These are phyloP conservation scores for Adoxophyes honmai DNA, from an alignment of 1,140 invertebrate species.

Conservation along the genomic window DNA sequence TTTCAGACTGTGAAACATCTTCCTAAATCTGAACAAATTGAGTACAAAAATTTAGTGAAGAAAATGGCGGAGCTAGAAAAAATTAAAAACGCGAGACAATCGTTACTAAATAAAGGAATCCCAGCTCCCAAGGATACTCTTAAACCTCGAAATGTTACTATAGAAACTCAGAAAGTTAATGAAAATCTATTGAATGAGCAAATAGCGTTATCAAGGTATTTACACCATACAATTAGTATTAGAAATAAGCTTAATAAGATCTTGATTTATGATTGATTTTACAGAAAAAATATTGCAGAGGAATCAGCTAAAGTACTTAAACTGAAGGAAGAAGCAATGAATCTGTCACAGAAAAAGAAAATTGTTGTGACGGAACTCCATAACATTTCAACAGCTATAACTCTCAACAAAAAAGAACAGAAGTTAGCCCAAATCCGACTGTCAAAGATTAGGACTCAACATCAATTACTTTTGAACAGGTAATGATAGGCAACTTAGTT, in stretches of 20 bases:
- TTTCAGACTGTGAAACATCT: constrained; percentile 71
- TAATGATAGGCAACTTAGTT: constrained; percentile 29
- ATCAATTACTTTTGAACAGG: constrained; percentile 64
- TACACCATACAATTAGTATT: constrained; percentile 15
- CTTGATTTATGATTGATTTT: constrained; percentile 22
- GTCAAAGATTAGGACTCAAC: constrained; percentile 53
- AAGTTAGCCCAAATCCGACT: constrained; percentile 49
- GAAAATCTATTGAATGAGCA: constrained; percentile 52
- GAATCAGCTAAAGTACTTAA: constrained; percentile 64
- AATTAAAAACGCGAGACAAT: constrained; percentile 58
- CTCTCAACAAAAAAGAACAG: constrained; percentile 62
- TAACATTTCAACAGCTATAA: constrained; percentile 60
- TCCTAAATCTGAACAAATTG: constrained; percentile 69
- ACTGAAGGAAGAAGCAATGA: constrained; percentile 60
- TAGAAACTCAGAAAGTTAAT: constrained; percentile 27
- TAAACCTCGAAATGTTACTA: constrained; percentile 38
- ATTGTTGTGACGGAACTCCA: constrained; percentile 58
- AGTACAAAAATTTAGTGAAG: constrained; percentile 70
- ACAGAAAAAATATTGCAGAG: constrained; percentile 68
- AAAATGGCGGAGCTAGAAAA: constrained; percentile 73
- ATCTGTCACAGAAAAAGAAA: constrained; percentile 65
- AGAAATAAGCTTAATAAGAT: constrained; percentile 4
- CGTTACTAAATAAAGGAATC: constrained; percentile 33
- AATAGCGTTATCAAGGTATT: constrained; percentile 62
- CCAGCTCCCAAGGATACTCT: constrained; percentile 42